Percentiles rank a stretch among this genome's conserved stretches.
phyloP scores from a whole-genome alignment of 2,888 invertebrate genomes.

The Latrodectus elegans region DNA sequence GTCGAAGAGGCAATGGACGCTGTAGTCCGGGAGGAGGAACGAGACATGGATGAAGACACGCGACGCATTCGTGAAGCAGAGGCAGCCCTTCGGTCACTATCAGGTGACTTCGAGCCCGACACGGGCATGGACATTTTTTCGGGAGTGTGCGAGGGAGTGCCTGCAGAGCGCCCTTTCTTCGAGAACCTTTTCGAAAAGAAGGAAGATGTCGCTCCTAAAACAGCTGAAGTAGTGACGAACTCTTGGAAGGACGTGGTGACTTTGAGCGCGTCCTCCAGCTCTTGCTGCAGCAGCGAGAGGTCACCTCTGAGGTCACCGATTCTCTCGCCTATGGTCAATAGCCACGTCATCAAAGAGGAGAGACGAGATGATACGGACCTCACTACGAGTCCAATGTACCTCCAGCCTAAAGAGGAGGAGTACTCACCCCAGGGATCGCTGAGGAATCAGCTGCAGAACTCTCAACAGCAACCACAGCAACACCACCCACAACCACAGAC shows the following conservation, averaged over 20 bases:
- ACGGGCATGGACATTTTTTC: slow-evolving; percentile 61
- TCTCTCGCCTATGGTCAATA: slow-evolving; percentile 42
- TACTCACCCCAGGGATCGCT: slow-evolving; percentile 36
- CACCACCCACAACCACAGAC: slow-evolving; percentile 36
- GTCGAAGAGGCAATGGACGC: slow-evolving; percentile 64
- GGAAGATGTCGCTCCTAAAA: slow-evolving; percentile 64
- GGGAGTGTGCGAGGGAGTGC: slow-evolving; percentile 63
- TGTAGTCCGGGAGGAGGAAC: slow-evolving; percentile 75
- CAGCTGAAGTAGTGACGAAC: slow-evolving; percentile 70
- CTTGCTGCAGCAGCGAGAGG: slow-evolving; percentile 65
- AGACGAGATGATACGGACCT: slow-evolving; percentile 22
- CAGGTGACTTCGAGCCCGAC: slow-evolving; percentile 83
- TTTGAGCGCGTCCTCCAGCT: slow-evolving; percentile 71
- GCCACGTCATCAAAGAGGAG: slow-evolving; percentile 35
- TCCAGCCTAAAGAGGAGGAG: slow-evolving; percentile 50
- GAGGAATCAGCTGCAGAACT: slow-evolving; percentile 8
- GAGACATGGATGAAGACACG: slow-evolving; percentile 81
- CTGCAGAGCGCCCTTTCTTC: slow-evolving; percentile 75
- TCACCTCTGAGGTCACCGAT: slow-evolving; percentile 64
- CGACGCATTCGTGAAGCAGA: slow-evolving; percentile 90
- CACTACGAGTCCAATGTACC: slow-evolving; percentile 35
- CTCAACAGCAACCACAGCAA: slow-evolving; percentile 4
- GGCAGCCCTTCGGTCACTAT: slow-evolving; percentile 89
- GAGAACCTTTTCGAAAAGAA: slow-evolving; percentile 72
- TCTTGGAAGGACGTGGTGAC: slow-evolving; percentile 72